Evolutionary conservation across 2,113 vertebrate genomes (phyloP).

Genomic region (Pomatorhinus ruficollis): DNA sequence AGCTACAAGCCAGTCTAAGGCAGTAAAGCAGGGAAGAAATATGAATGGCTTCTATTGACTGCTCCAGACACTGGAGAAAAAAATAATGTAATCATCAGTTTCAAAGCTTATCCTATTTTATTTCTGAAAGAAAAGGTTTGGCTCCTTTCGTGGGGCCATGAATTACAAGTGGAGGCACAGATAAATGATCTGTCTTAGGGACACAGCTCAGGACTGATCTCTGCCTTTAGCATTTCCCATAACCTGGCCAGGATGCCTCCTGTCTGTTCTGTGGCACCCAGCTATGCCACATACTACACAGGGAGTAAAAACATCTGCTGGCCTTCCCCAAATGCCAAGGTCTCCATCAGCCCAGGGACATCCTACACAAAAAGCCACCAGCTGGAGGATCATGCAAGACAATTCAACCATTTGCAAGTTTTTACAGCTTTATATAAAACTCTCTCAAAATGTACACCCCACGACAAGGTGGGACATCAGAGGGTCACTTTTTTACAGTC

Average conservation of each 20-base stretch:
- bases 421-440: background rate
- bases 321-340: background rate
- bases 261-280: background rate
- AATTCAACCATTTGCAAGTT: background rate
- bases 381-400: background rate
- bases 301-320: background rate
- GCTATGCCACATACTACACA: fast-evolving
- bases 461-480: background rate
- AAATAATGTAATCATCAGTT: background rate
- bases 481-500: background rate
- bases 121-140: background rate
- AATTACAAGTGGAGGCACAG: background rate
- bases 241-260: background rate
- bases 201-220: background rate
- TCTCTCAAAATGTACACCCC: too few relatives aligned
- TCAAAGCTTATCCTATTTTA: background rate
- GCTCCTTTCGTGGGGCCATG: background rate
- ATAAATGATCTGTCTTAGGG: background rate
- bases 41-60: background rate
- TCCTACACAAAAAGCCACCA: background rate
- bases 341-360: background rate
- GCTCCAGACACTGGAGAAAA: background rate
- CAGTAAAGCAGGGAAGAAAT: background rate
- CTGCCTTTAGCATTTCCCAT: background rate
- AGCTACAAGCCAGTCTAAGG: background rate